These are phyloP conservation scores for Achatina immaculata DNA, from an alignment of 1,140 invertebrate genomes.

Conservation along the genomic window DNA sequence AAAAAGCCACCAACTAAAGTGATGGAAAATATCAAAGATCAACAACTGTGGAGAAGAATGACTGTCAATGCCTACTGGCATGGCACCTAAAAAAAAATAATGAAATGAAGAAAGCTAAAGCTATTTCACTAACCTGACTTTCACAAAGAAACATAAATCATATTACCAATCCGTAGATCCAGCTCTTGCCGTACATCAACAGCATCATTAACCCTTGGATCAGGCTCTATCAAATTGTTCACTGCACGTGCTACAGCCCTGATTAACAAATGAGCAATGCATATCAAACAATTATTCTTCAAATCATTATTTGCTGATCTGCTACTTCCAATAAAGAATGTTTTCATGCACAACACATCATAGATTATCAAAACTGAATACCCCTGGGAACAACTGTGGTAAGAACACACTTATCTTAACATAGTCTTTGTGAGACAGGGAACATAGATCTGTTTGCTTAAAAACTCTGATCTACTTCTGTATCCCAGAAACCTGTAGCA, in stretches of 20 bases:
- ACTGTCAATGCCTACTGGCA: no score
- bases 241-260: conserved; percentile 85
- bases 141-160: not conserved
- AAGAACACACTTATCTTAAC: no score
- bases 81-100: conserved; percentile 4
- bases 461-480: no score
- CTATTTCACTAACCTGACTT: not conserved
- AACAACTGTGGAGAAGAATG: no score
- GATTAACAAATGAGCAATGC: conserved; percentile 42
- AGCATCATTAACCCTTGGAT: conserved; percentile 90
- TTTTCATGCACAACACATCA: no score
- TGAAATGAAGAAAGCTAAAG: not conserved
- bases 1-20: no score
- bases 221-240: conserved; percentile 82
- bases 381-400: no score
- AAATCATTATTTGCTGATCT: not conserved
- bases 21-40: no score
- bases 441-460: no score
- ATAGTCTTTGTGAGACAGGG: no score
- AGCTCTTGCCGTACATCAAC: conserved; percentile 95
- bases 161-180: conserved; percentile 92
- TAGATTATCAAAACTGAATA: no score
- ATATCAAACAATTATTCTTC: not conserved
- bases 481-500: no score
- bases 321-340: not conserved